Evolutionary conservation across 2,888 invertebrate genomes (phyloP).

Genomic region (Chrysolina oricalcia): DNA sequence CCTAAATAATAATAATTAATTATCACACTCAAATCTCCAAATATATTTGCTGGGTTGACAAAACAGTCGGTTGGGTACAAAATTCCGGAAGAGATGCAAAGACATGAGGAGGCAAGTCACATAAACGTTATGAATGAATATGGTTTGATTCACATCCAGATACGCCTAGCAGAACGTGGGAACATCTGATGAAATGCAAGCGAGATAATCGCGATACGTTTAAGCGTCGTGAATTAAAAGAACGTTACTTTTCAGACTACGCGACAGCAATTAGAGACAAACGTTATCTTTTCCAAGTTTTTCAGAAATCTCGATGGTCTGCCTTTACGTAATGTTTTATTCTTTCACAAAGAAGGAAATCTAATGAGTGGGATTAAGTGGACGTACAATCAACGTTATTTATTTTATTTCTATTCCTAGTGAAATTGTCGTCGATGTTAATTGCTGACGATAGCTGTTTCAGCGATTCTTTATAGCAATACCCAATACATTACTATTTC

Average conservation of each 20-base stretch:
- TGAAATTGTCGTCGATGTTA: constrained; percentile 69
- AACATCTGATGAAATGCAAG: constrained; percentile 55
- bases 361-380: constrained; percentile 61
- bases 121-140: constrained; percentile 35
- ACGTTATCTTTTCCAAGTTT: constrained; percentile 53
- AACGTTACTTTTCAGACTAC: constrained; percentile 45
- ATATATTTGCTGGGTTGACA: neutral
- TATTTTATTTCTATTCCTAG: constrained; percentile 68
- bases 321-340: constrained; percentile 51
- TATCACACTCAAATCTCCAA: too few relatives aligned
- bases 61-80: neutral
- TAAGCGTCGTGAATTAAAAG: constrained; percentile 40
- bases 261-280: constrained; percentile 53
- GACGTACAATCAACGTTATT: constrained; percentile 65
- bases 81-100: constrained; percentile 10
- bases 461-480: constrained; percentile 59
- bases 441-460: constrained; percentile 66
- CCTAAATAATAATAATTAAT: too few relatives aligned
- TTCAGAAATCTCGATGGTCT: constrained; percentile 55
- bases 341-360: constrained; percentile 62
- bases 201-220: constrained; percentile 52
- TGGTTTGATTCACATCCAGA: constrained; percentile 50
- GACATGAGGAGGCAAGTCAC: constrained; percentile 18
- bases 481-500: constrained; percentile 30
- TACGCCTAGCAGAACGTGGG: constrained; percentile 59